A percentile compares a stretch with the other conserved stretches of the same genome.
These are phyloP conservation scores for Lasioglossum malachurum DNA, from an alignment of 2,888 invertebrate genomes.

Conservation along the genomic window DNA sequence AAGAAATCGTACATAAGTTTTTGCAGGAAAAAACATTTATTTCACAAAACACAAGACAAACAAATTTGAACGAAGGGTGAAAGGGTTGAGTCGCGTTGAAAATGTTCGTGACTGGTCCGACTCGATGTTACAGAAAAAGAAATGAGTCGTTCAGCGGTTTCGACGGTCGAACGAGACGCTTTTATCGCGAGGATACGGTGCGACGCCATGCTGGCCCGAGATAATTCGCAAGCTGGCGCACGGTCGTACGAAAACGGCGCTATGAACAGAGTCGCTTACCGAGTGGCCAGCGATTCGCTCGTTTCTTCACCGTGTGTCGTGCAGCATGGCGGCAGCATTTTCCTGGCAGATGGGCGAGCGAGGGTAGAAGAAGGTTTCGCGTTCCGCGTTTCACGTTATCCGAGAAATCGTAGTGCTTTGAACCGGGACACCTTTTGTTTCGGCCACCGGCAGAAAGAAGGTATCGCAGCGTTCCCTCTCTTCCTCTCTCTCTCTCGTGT, in stretches of 20 bases:
- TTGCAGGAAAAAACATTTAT: too few species aligned
- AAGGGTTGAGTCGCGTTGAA: too few species aligned
- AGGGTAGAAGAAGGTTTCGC: neutral
- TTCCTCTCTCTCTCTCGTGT: neutral
- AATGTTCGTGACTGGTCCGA: too few species aligned
- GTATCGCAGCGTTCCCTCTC: neutral
- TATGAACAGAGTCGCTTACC: neutral
- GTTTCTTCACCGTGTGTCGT: neutral
- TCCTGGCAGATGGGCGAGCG: neutral
- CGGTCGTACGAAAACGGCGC: neutral
- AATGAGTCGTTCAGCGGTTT: neutral
- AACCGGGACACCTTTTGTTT: conserved; percentile 23
- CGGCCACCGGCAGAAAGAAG: neutral
- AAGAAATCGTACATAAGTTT: too few species aligned
- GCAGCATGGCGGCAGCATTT: neutral
- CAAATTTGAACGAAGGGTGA: too few species aligned
- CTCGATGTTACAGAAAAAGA: too few species aligned
- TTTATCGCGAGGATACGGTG: neutral
- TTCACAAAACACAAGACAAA: too few species aligned
- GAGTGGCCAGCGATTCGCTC: neutral
- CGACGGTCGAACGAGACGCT: neutral
- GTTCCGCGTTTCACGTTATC: conserved; percentile 6
- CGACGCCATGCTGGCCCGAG: neutral
- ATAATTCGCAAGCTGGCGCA: conserved; percentile 8
- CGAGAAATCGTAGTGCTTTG: conserved; percentile 13